Evolutionary conservation across 2,797 vertebrate species (phyloP), one percentile per base, ranked within the genome.

Genomic region (Alfaro cultratus): DNA sequence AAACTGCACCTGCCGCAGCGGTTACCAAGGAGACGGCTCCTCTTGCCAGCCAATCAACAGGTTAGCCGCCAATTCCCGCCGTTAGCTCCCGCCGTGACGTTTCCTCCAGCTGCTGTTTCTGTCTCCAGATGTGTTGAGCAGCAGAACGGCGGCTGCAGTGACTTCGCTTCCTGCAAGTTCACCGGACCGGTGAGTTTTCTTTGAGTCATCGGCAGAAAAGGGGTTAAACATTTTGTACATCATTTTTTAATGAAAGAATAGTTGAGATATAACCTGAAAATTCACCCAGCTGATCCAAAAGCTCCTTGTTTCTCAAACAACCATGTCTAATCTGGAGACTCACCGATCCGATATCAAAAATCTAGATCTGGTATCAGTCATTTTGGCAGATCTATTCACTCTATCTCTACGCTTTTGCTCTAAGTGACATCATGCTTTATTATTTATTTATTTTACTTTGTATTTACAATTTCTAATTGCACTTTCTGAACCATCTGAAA

Each of bases 101-200:
- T 41, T 39, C 34, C 51, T 10, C 2, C 74, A 43, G 55, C 36
- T 31, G 23, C 49, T 70, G 39, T 57, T 75, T 76, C 57, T 74
- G n/a, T 88, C 34, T 76, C 0, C 86, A 95, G 94, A 34, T 99
- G 99, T 70, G 89, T 92, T 0, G 95, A 96, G 0, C 96, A 97
- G 51, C 75, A 39, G 5, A 99, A 97, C 0, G 99, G 98, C 0
- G 97, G 97, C 83, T 99, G 99, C 94, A 99, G 97, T 0, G 96
- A 99, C 80, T 98, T 99, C 0, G 98, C 99, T 0, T 84, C 76
- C 62, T 99, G 99, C 94, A 94, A 95, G 85, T 97, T 95, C 86
- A 97, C 95, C 0, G 98, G 99, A 31, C 97, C 98, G 0, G 99
- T 99, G 92, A 96, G 98, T 41, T 68, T 67, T 67, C 34, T 21